Percentiles rank a stretch among this genome's conserved stretches.
Conservation (phyloP, 2,888 invertebrate genomes). For the Dinocampus coccinellae region DNA sequence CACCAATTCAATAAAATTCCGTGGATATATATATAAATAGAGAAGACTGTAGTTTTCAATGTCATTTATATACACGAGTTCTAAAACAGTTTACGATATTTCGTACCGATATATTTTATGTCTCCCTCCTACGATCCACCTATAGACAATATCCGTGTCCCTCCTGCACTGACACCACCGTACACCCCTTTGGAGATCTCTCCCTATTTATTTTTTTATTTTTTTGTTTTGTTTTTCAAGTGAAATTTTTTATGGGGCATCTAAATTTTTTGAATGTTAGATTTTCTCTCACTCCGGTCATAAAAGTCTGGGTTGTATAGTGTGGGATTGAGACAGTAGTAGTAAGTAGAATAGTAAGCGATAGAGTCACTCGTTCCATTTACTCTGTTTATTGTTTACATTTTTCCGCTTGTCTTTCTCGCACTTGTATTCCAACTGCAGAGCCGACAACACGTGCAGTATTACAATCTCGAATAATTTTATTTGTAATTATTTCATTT, state of each 20-base stretch:
- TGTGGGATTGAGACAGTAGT: too few species aligned
- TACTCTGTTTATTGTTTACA: neutral
- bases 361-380: too few species aligned
- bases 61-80: slow-evolving; percentile 50
- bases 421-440: too few species aligned
- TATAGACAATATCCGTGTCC: neutral
- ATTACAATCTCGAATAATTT: too few species aligned
- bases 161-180: neutral
- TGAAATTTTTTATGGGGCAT: neutral
- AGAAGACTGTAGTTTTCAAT: slow-evolving; percentile 48
- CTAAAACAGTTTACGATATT: slow-evolving; percentile 56
- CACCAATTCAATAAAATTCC: slow-evolving; percentile 21
- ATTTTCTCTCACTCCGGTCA: too few species aligned
- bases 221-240: too few species aligned
- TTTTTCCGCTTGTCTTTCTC: neutral
- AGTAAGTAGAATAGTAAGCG: too few species aligned
- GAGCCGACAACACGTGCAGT: too few species aligned
- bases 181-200: neutral
- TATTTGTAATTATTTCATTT: too few species aligned
- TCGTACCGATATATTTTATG: slow-evolving; percentile 25
- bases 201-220: neutral
- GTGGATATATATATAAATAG: slow-evolving; percentile 5
- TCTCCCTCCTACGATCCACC: neutral
- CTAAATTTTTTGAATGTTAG: too few species aligned
- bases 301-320: too few species aligned